Evolutionary conservation across 2,797 vertebrate genomes (phyloP).

Genomic region (Enteromius fasciolatus): DNA sequence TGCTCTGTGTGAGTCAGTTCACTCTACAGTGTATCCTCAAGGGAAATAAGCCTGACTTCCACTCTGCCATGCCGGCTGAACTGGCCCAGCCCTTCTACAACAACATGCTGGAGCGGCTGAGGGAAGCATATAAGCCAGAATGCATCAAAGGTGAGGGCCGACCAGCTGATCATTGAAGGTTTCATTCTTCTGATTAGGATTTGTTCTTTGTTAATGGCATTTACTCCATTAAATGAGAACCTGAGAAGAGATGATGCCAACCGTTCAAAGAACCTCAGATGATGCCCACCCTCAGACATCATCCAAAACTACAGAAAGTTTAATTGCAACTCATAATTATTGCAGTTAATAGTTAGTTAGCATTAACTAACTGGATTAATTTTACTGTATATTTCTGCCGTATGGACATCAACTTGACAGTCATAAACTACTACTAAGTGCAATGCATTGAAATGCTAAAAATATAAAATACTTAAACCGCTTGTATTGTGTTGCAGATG

Average conservation of each 20-base stretch:
- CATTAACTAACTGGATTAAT: no score
- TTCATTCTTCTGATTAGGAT: not conserved
- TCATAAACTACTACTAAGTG: no score
- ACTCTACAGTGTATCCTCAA: constrained; percentile 95
- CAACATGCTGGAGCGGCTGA: constrained; percentile 89
- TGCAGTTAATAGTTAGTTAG: no score
- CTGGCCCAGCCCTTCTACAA: constrained; percentile 89
- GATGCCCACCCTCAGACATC: no score
- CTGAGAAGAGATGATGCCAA: no score
- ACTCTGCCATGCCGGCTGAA: constrained; percentile 91
- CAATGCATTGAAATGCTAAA: not conserved
- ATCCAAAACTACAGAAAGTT: no score
- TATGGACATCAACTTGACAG: no score
- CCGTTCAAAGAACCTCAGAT: no score
- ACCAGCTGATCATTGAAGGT: constrained; percentile 20
- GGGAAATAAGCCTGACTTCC: constrained; percentile 96
- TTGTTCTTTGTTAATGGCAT: not conserved
- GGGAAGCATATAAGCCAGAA: constrained; percentile 87
- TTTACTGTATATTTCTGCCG: no score
- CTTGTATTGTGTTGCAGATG: constrained; percentile 78
- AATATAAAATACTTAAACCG: not conserved
- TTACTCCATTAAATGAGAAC: not conserved
- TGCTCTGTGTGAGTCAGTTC: constrained; percentile 95
- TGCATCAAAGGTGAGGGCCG: constrained; percentile 85
- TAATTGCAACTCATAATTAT: no score